Conservation (phyloP, 2,113 vertebrate genomes). For the Carlito syrichta region DNA sequence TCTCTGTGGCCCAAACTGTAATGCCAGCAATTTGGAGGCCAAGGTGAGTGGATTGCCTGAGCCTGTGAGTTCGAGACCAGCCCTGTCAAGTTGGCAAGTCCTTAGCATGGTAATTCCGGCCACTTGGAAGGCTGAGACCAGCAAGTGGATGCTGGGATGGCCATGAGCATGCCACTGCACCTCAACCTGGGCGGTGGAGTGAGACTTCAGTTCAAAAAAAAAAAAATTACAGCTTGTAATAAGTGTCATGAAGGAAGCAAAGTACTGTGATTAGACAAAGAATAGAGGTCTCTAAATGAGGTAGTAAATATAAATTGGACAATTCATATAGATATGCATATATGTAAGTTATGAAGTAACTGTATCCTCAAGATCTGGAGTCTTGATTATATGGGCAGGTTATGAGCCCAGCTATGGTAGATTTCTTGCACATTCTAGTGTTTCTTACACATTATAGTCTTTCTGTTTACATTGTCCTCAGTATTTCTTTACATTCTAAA, state of each 20-base stretch:
- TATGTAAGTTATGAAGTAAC: neutral
- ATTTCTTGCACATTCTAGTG: neutral
- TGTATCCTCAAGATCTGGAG: neutral
- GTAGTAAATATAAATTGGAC: neutral
- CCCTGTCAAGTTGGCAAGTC: no score
- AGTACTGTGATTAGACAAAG: neutral
- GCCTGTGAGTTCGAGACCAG: no score
- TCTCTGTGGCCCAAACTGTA: no score
- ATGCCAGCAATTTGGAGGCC: no score
- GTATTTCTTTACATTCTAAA: neutral
- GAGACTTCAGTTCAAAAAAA: no score
- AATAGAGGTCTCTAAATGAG: neutral
- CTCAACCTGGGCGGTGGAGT: no score
- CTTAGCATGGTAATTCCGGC: no score
- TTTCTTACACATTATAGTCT: no score
- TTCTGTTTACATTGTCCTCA: neutral
- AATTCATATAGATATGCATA: neutral
- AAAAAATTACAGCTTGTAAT: neutral
- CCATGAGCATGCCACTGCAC: no score
- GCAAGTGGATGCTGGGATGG: no score
- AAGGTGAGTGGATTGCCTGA: no score
- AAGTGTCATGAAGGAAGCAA: neutral
- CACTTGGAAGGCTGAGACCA: no score
- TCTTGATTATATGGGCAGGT: neutral
- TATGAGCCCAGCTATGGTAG: neutral